Evolutionary conservation across 2,113 vertebrate genomes (phyloP).

Genomic region (Rhinichthys klamathensis): DNA sequence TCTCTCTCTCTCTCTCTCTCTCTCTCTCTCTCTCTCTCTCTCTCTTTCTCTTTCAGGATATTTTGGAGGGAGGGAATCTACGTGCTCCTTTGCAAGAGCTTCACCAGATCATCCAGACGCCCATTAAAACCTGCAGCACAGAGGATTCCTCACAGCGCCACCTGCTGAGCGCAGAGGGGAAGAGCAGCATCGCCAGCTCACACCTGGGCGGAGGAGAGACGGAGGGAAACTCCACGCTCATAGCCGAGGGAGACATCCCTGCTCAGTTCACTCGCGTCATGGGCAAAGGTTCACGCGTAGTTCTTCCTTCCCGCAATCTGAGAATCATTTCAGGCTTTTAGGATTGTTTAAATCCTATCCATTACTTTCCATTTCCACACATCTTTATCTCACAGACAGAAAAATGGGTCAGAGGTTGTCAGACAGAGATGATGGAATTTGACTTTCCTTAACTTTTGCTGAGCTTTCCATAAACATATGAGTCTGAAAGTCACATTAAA

Average conservation of each 20-base stretch:
- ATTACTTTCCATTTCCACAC: not conserved
- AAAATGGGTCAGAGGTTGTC: slow-evolving; percentile 1
- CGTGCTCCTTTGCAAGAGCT: slow-evolving; percentile 92
- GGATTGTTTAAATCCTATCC: slow-evolving; percentile 7
- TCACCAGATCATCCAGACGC: slow-evolving; percentile 97
- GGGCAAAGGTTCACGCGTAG: slow-evolving; percentile 89
- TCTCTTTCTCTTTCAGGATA: slow-evolving; percentile 77
- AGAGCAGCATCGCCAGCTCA: slow-evolving; percentile 79
- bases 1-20: not conserved
- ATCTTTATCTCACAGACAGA: not conserved
- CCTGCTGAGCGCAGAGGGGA: slow-evolving; percentile 79
- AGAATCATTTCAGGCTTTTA: not conserved
- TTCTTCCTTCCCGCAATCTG: not conserved
- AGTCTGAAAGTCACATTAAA: not conserved
- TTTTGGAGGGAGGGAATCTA: slow-evolving; percentile 92
- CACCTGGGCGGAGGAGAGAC: slow-evolving; percentile 86
- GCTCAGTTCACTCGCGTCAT: slow-evolving; percentile 97
- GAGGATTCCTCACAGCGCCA: slow-evolving; percentile 78
- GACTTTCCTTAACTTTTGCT: not conserved
- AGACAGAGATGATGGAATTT: not conserved
- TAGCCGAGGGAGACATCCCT: slow-evolving; percentile 90
- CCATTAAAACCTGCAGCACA: slow-evolving; percentile 86
- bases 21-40: not conserved
- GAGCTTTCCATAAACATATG: not conserved
- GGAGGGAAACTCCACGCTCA: slow-evolving; percentile 79